Evolutionary conservation across 2,888 invertebrate genomes (phyloP).

Genomic region (Lepidochrysops patricia): DNA sequence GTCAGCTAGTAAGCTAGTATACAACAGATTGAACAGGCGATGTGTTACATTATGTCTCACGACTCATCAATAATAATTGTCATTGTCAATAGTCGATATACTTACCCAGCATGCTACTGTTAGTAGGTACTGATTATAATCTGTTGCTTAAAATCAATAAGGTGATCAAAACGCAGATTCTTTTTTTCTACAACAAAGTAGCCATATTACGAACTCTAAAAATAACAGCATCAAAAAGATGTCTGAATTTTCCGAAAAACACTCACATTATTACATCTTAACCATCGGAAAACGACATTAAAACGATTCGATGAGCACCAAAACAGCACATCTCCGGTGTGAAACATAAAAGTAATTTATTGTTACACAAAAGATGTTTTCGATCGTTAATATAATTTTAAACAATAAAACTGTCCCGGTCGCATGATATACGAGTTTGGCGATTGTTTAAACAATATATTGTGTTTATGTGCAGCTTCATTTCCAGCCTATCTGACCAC

Average conservation of each 20-base stretch:
- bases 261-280: not conserved
- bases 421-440: not conserved
- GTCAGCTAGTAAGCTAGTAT: too few relatives aligned
- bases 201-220: too few relatives aligned
- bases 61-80: too few relatives aligned
- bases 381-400: slow-evolving; percentile 8
- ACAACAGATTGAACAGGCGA: too few relatives aligned
- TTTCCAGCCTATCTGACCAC: not conserved
- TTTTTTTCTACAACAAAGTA: too few relatives aligned
- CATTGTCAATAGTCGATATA: too few relatives aligned
- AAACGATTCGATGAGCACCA: not conserved
- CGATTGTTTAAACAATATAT: not conserved
- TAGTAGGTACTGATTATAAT: too few relatives aligned
- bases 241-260: not conserved
- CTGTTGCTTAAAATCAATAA: too few relatives aligned
- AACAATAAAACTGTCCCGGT: slow-evolving; percentile 7
- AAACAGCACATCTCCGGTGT: not conserved
- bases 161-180: too few relatives aligned
- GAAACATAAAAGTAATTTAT: not conserved
- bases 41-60: too few relatives aligned
- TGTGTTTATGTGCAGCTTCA: not conserved
- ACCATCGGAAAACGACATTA: not conserved
- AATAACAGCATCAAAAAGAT: too few relatives aligned
- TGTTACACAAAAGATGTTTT: slow-evolving; percentile 5
- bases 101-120: too few relatives aligned